Conservation (phyloP, 1,140 invertebrate genomes). For the Hyphantria cunea region DNA sequence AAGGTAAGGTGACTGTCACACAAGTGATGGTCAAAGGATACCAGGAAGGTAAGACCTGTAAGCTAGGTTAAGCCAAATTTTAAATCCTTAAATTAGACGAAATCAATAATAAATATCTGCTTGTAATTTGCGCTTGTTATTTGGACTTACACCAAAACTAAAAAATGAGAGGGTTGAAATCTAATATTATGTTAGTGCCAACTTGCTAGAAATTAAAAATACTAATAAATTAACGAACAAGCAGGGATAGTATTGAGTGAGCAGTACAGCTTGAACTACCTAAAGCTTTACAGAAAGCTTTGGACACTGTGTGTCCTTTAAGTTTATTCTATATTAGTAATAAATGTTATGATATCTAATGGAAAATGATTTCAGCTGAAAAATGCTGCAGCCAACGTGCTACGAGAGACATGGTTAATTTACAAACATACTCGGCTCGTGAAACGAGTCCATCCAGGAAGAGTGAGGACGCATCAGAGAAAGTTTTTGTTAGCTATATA, state of each 20-base stretch:
- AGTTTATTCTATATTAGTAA: background rate
- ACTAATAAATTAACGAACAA: conserved; percentile 4
- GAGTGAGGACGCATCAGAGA: conserved; percentile 98
- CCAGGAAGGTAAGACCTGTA: conserved; percentile 52
- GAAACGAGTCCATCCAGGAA: conserved; percentile 96
- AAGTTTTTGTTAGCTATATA: conserved; percentile 99
- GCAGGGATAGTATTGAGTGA: background rate
- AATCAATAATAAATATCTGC: conserved; percentile 12
- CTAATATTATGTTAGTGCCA: conserved; percentile 13
- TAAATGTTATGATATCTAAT: conserved; percentile 13
- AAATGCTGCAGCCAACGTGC: conserved; percentile 99
- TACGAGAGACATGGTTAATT: conserved; percentile 99
- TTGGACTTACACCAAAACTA: conserved; percentile 16
- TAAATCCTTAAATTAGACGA: conserved; percentile 15
- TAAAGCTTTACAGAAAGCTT: conserved; percentile 11
- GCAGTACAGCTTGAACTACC: conserved; percentile 14
- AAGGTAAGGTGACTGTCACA: conserved; percentile 87
- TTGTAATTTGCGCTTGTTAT: conserved; percentile 17
- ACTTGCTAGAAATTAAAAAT: conserved; percentile 17
- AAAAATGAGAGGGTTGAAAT: conserved; percentile 1
- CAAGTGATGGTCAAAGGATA: conserved; percentile 45
- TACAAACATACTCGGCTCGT: conserved; percentile 99
- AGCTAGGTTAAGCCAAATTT: conserved; percentile 26
- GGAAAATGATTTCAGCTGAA: conserved; percentile 91
- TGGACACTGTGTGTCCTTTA: conserved; percentile 17